Evolutionary conservation across 2,797 vertebrate species (phyloP).

Genomic region (Linurgus olivaceus): DNA sequence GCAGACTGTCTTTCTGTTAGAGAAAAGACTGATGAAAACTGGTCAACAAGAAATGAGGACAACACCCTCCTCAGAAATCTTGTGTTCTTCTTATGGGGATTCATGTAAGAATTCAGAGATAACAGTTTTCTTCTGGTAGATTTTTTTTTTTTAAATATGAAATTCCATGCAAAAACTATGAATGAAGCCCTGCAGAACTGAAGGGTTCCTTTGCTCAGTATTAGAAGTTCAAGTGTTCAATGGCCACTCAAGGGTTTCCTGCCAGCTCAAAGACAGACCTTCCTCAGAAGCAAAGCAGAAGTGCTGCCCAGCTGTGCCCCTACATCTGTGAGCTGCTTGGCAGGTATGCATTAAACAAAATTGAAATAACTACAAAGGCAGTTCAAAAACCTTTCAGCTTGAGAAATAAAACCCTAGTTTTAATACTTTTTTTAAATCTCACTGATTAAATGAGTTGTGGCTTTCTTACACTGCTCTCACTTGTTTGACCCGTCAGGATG

Average conservation of each 20-base stretch:
- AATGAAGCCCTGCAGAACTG: not conserved
- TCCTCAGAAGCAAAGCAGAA: not conserved
- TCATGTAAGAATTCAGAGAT: not conserved
- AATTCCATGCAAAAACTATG: not conserved
- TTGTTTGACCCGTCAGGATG: not conserved
- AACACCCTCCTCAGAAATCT: not conserved
- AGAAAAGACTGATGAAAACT: not conserved
- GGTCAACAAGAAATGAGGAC: not conserved
- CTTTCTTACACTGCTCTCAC: not conserved
- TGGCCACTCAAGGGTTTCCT: not conserved
- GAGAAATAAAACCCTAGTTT: not conserved
- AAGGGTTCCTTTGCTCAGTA: not conserved
- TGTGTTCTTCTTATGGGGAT: not conserved
- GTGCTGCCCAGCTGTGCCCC: not conserved
- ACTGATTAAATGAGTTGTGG: not conserved
- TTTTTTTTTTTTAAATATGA: not conserved
- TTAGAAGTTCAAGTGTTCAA: not conserved
- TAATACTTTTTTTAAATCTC: not conserved
- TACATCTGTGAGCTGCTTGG: not conserved
- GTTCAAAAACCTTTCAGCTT: not conserved
- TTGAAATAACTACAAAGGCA: not conserved
- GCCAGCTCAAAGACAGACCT: not conserved
- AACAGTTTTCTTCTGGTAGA: not conserved
- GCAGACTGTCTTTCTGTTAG: not conserved
- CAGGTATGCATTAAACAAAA: not conserved